Percentiles rank a stretch among this genome's conserved stretches.
Conservation (phyloP, 2,797 vertebrate genomes). For the Podargus strigoides region DNA sequence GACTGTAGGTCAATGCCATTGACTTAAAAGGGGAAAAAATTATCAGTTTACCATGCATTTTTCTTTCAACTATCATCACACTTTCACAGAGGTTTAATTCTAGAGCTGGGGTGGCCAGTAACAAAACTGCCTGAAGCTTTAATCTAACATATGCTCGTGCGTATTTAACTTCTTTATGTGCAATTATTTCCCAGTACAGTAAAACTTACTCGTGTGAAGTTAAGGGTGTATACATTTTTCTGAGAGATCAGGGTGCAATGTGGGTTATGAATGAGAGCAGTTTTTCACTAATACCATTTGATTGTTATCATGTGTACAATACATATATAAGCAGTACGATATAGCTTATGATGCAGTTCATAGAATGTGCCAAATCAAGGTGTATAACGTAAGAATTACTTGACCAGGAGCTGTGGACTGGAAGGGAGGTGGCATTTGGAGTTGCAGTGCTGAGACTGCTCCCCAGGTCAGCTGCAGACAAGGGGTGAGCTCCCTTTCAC, state of each 20-base stretch:
- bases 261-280: background rate
- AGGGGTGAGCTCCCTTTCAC: background rate
- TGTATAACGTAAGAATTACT: background rate
- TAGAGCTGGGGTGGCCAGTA: background rate
- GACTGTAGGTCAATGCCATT: slow-evolving; percentile 36
- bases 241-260: background rate
- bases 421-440: background rate
- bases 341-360: background rate
- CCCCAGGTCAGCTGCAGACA: background rate
- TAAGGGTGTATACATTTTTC: background rate
- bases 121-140: background rate
- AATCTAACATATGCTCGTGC: background rate
- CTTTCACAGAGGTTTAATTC: background rate
- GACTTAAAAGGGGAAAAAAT: slow-evolving; percentile 16
- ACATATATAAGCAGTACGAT: background rate
- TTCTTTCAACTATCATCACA: background rate
- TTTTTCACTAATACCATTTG: background rate
- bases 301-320: background rate
- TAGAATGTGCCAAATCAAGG: background rate
- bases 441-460: fast-evolving
- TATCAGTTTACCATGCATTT: background rate
- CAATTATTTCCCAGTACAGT: background rate
- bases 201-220: background rate
- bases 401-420: background rate
- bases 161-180: background rate